Evolutionary conservation across 2,113 vertebrate genomes (phyloP).

Genomic region (Hemiscyllium ocellatum): DNA sequence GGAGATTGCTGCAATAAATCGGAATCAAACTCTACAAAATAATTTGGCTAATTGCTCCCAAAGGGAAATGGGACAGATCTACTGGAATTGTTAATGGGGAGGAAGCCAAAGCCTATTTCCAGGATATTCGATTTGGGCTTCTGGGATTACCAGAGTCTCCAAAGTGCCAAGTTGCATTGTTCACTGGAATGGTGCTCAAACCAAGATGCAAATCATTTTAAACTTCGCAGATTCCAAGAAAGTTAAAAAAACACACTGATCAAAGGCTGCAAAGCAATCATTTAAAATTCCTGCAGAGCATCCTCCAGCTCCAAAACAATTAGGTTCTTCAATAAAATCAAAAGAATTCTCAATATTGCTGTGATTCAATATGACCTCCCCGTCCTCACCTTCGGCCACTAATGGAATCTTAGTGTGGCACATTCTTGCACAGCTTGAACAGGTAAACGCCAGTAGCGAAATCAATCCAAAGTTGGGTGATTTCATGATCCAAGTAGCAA

Average conservation of each 20-base stretch:
- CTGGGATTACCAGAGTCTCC: not conserved
- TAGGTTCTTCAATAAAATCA: not conserved
- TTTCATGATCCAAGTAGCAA: not conserved
- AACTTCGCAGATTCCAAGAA: not conserved
- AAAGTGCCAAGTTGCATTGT: not conserved
- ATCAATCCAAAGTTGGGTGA: not conserved
- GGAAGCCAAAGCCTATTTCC: not conserved
- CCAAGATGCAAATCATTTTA: not conserved
- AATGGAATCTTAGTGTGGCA: not conserved
- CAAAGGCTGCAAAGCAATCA: not conserved
- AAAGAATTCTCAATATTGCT: not conserved
- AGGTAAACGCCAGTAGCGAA: not conserved
- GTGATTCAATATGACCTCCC: not conserved
- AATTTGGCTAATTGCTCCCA: not conserved
- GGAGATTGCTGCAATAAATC: not conserved
- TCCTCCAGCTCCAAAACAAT: not conserved
- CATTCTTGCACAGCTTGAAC: not conserved
- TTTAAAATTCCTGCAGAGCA: not conserved
- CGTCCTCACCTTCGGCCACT: too few species aligned
- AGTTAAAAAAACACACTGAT: not conserved
- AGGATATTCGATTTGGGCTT: not conserved
- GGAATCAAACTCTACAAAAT: not conserved
- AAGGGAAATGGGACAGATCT: not conserved
- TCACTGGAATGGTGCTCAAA: not conserved
- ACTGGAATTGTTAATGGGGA: not conserved